These are phyloP conservation scores for Echinarachnius parma DNA, from an alignment of 53 echinoderm and acorn worm genomes.

Conservation along the genomic window DNA sequence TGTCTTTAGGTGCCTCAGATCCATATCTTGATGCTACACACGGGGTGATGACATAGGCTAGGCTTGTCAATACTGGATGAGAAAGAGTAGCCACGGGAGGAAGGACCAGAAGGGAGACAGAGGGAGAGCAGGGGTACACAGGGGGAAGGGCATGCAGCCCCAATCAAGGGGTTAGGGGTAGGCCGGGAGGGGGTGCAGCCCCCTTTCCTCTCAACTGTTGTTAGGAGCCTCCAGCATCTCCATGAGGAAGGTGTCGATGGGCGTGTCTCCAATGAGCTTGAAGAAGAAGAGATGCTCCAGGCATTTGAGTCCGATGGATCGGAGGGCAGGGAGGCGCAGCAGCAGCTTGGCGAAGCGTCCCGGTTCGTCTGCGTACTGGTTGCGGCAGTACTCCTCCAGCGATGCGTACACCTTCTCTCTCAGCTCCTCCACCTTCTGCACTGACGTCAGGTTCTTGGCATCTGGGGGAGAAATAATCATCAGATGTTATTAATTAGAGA, in stretches of 20 bases:
- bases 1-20: no score
- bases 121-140: background rate
- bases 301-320: slow-evolving; percentile 99
- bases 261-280: slow-evolving; percentile 97
- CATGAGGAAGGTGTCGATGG: slow-evolving; percentile 99
- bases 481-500: no score
- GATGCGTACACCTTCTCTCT: slow-evolving; percentile 99
- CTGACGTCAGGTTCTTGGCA: slow-evolving; percentile 96
- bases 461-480: no score
- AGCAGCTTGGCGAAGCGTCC: slow-evolving; percentile 94
- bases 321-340: slow-evolving; percentile 91
- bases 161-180: background rate
- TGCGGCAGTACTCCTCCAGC: slow-evolving; percentile 95
- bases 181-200: no score
- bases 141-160: background rate
- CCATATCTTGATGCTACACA: no score
- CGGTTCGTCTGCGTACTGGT: slow-evolving; percentile 84
- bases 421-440: slow-evolving; percentile 98
- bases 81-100: background rate
- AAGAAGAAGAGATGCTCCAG: slow-evolving; percentile 98
- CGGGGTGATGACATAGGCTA: no score
- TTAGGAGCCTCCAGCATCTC: slow-evolving; percentile 99
- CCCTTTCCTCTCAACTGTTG: slow-evolving; percentile 90
- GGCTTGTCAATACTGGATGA: no score
- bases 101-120: background rate